A percentile compares a stretch with the other conserved stretches of the same genome.
Conservation (phyloP, 2,888 invertebrate species). For the Geophilus truncorum region DNA sequence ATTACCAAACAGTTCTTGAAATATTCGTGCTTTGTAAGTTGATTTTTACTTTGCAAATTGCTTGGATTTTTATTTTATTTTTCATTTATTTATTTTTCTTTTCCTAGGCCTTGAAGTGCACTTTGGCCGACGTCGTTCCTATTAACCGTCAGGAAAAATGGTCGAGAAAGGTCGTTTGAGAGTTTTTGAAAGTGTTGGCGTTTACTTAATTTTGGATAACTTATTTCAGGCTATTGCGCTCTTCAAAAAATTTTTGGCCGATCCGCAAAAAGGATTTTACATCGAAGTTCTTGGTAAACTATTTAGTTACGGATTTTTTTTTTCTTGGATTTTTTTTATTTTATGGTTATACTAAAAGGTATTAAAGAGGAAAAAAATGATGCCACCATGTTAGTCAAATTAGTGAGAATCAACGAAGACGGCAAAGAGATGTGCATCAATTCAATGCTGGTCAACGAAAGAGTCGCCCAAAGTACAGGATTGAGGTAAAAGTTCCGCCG, state of each 20-base stretch:
- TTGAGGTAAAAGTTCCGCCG: neutral
- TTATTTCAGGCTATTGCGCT: neutral
- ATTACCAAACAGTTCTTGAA: neutral
- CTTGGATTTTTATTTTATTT: neutral
- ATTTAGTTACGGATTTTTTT: too few relatives aligned
- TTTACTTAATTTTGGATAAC: neutral
- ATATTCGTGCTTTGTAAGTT: neutral
- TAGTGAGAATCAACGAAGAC: neutral
- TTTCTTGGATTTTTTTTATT: too few relatives aligned
- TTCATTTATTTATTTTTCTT: too few relatives aligned
- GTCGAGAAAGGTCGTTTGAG: neutral
- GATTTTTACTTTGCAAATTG: neutral
- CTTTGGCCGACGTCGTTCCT: neutral
- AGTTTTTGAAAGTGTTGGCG: neutral
- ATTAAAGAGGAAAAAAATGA: neutral
- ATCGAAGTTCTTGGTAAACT: too few relatives aligned
- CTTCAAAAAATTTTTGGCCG: neutral
- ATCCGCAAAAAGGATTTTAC: too few relatives aligned
- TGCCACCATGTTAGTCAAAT: neutral
- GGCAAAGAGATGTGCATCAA: neutral
- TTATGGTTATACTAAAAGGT: neutral
- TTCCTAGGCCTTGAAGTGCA: neutral
- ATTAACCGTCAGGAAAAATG: neutral
- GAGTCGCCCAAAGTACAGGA: neutral
- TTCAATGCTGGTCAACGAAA: neutral